These are phyloP conservation scores for Galaxias olidus DNA, from an alignment of 2,797 vertebrate genomes.

Conservation along the genomic window DNA sequence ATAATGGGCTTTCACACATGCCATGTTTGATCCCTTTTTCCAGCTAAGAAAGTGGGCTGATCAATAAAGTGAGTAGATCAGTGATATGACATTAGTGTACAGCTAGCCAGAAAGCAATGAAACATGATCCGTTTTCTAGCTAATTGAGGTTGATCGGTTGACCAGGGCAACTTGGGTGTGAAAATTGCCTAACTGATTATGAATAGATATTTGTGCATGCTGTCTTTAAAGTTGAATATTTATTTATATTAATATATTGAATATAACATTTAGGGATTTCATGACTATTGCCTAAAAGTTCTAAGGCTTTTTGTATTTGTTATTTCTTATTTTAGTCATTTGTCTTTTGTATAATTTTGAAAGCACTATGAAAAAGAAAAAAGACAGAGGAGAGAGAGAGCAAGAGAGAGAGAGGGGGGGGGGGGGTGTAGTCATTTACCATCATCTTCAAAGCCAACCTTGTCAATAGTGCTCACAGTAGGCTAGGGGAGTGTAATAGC, in stretches of 20 bases:
- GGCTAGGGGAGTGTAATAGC: constrained; percentile 92
- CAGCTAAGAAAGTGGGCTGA: constrained; percentile 62
- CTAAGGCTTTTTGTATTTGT: no score
- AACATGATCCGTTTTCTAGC: constrained; percentile 51
- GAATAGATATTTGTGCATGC: constrained; percentile 40
- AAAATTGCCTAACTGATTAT: constrained; percentile 53
- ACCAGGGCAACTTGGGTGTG: constrained; percentile 54
- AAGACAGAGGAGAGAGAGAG: constrained; percentile 5
- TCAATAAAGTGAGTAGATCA: constrained; percentile 76
- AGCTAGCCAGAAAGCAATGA: constrained; percentile 55
- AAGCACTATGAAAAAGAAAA: neutral
- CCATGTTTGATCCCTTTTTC: constrained; percentile 72
- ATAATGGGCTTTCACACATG: constrained; percentile 80
- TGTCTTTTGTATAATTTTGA: no score
- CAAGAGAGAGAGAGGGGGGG: constrained; percentile 8
- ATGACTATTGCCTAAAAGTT: no score
- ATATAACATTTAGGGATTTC: no score
- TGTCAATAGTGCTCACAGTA: constrained; percentile 97
- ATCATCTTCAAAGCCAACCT: constrained; percentile 75
- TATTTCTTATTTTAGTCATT: no score
- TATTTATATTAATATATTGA: no score
- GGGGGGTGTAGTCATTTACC: constrained; percentile 60
- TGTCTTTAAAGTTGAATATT: neutral
- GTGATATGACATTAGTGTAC: constrained; percentile 75
- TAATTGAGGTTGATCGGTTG: constrained; percentile 73